Evolutionary conservation across 2,888 invertebrate species (phyloP).

Genomic region (Andrena flavipes): DNA sequence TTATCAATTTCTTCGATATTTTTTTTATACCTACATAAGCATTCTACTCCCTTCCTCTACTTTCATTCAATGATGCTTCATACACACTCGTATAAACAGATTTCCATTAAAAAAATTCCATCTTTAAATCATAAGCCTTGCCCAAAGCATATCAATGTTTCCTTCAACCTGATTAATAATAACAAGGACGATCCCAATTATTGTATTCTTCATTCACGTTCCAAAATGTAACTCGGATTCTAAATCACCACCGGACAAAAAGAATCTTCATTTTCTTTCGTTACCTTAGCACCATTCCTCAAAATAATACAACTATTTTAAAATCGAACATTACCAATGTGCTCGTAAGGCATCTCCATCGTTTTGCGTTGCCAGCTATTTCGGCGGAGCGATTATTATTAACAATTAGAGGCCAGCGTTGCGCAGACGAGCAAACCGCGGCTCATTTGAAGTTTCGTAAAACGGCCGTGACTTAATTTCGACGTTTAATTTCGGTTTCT

Average conservation of each 20-base stretch:
- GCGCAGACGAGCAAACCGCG: neutral
- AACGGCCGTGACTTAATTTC: slow-evolving; percentile 29
- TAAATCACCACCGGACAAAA: no score
- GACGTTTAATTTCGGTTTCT: slow-evolving; percentile 22
- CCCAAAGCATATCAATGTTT: no score
- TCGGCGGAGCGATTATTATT: neutral
- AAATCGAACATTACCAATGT: neutral
- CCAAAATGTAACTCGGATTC: no score
- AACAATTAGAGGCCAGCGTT: slow-evolving; percentile 4
- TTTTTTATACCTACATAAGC: neutral
- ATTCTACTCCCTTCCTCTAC: neutral
- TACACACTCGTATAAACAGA: neutral
- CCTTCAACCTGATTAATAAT: no score
- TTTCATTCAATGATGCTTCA: neutral
- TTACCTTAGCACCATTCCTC: neutral
- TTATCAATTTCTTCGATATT: slow-evolving; percentile 1
- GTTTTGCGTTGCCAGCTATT: neutral
- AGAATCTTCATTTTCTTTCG: neutral
- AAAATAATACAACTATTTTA: neutral
- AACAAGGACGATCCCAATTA: no score
- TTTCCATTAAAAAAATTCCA: no score
- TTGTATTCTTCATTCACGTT: no score
- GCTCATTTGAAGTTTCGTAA: slow-evolving; percentile 19
- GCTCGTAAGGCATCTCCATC: neutral
- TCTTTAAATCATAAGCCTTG: no score